A percentile compares a stretch with the other conserved stretches of the same genome.
These are phyloP conservation scores for Drosophila percnosoma DNA, from an alignment of 2,888 invertebrate species.

Conservation along the genomic window DNA sequence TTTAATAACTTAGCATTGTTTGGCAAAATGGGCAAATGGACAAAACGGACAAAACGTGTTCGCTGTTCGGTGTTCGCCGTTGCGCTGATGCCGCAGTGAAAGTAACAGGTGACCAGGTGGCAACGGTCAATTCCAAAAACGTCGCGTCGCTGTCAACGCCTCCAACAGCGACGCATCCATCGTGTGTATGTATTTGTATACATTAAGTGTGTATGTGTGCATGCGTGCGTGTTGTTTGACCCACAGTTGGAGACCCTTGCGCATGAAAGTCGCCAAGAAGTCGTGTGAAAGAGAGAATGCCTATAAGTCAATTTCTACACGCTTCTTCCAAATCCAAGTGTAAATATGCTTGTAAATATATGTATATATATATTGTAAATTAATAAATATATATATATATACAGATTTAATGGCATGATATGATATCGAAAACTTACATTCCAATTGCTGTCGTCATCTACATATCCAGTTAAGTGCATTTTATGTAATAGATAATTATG, in stretches of 20 bases:
- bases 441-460: not conserved
- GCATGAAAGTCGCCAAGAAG: slow-evolving; percentile 40
- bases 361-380: not conserved
- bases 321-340: not conserved
- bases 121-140: slow-evolving; percentile 63
- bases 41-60: slow-evolving; percentile 65
- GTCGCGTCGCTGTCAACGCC: slow-evolving; percentile 54
- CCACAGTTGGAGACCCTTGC: slow-evolving; percentile 50
- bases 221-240: slow-evolving; percentile 32
- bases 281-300: slow-evolving; percentile 51
- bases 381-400: not conserved
- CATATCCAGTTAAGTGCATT: not conserved
- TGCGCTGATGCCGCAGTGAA: slow-evolving; percentile 54
- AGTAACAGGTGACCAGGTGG: slow-evolving; percentile 71
- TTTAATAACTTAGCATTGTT: slow-evolving; percentile 67
- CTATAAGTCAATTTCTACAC: slow-evolving; percentile 30
- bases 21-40: slow-evolving; percentile 40
- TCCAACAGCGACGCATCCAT: slow-evolving; percentile 37
- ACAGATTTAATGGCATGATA: not conserved
- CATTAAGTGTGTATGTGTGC: not conserved
- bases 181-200: not conserved
- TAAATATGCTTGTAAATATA: not conserved
- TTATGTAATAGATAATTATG: not conserved
- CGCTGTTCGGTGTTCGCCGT: slow-evolving; percentile 49
- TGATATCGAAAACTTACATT: not conserved